phyloP scores from a whole-genome alignment of 2,888 invertebrate species.

The Tenthredo mesomela region DNA sequence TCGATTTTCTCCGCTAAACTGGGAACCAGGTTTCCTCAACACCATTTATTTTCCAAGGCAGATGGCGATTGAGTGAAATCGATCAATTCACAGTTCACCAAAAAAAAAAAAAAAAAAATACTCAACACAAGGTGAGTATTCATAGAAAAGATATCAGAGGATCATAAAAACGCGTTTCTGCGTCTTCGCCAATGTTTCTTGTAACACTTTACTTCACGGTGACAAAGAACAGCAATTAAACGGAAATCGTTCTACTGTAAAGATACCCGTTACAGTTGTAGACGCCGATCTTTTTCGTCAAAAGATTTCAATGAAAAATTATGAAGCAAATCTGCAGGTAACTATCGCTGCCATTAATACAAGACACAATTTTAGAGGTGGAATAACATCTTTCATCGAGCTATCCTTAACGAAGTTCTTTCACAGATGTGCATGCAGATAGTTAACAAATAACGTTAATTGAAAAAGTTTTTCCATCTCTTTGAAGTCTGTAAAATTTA shows the following conservation, averaged over 20 bases:
- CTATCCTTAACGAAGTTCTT: constrained; percentile 10
- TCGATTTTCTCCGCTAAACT: background rate
- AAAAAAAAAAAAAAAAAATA: no score
- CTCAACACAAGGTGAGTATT: background rate
- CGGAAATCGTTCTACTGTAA: background rate
- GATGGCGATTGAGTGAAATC: constrained; percentile 3
- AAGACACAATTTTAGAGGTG: background rate
- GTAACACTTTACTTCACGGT: background rate
- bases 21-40: background rate
- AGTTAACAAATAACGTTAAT: constrained; percentile 45
- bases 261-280: background rate
- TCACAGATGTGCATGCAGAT: constrained; percentile 19
- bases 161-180: background rate
- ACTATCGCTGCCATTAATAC: background rate
- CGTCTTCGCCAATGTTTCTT: background rate
- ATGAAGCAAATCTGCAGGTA: background rate
- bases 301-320: background rate
- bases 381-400: background rate
- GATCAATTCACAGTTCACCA: constrained; percentile 2
- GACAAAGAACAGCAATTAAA: background rate
- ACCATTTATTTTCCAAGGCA: constrained; percentile 7
- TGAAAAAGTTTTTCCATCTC: constrained; percentile 6
- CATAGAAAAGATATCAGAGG: background rate
- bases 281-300: background rate
- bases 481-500: background rate